Base-by-base conservation (phyloP, 2,797 vertebrate genomes). In the Salarias fasciatus region DNA sequence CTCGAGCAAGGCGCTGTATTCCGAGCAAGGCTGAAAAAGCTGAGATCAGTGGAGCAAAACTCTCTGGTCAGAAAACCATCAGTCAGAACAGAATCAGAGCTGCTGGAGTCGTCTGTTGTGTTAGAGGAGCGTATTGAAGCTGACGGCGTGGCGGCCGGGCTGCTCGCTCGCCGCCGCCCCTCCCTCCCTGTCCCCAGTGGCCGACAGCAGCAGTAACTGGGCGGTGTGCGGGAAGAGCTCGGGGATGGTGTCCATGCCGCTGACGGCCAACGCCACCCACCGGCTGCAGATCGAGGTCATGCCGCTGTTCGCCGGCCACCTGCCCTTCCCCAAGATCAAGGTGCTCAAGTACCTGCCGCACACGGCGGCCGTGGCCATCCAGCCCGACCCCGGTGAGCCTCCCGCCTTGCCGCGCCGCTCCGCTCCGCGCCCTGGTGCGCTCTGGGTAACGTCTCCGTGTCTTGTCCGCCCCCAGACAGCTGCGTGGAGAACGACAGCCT, bases 141-240 rank as follows among this genome's bases (percentile, higher is more conserved):
- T n/a, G n/a, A n/a, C n/a, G n/a, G n/a, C n/a, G n/a, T n/a, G n/a
- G n/a, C n/a, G n/a, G n/a, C n/a, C n/a, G n/a, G n/a, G n/a, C n/a
- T n/a, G n/a, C n/a, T n/a, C n/a, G n/a, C n/a, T n/a, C n/a, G n/a
- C n/a, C n/a, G n/a, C n/a, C n/a, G n/a, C n/a, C n/a, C n/a, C n/a
- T n/a, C n/a, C n/a, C n/a, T 24, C 18, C 18, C 36, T 11, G 7
- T 11, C 53, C 31, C 0, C 90, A 99, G 97, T 99, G 84, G 95
- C 96, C 0, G 97, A 99, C 87, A 95, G 98, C 91, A 97, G 94
- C 70, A 98, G 97, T 82, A 98, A 97, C 89, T 99, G 97, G 97
- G 97, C 97, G 0, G 96, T 99, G 58, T 99, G 97, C 50, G 97
- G 97, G 29, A 96, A 97, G 79, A 99, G 97, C 69, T 99, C 97